Base-by-base conservation (phyloP, 2,888 invertebrate genomes). In the Nemotelus pantherinus region DNA sequence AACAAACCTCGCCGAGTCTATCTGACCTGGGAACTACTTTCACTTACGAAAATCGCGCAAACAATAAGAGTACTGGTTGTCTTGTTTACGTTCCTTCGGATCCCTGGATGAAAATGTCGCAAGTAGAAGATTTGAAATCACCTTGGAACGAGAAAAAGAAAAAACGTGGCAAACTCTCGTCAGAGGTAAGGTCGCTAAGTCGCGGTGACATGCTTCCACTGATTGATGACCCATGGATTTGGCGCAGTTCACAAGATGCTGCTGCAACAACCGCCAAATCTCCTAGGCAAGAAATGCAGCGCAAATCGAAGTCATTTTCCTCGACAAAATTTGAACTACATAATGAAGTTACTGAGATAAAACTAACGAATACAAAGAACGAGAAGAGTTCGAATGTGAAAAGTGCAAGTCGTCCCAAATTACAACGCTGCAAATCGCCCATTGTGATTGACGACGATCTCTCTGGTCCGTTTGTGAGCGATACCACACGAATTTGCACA, bases 1-100 rank as follows among this genome's bases (percentile, higher is more conserved):
- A 88, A 82, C 87, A 88, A 81, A 85, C 87, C 80, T 85, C 88
- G 77, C 86, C 87, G 80, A 85, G 84, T 81, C 84, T 86, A 75
- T 84, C 84, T n/a, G 82, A 83, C 65, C 79, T 84, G 81, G 83
- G 84, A 45, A 81, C 81, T 3, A 82, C 81, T 68, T 84, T 84
- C 80, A 79, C 81, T 44, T 84, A 83, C 77, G 84, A 82, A 74
- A 80, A 80, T 76, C 57, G 65, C 10, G 80, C 80, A 9, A 83
- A 83, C 63, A 85, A 85, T 64, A 83, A 83, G 76, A 86, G 86
- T 77, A 85, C 85, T 2, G 85, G 85, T 45, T 87, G 86, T 71
- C 81, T 87, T 48, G 84, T 84, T 2, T 85, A 86, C 80, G 83
- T 83, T 47, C 85, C 86, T 70, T 82, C 84, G 43, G 86, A 88